These are phyloP conservation scores for Deroplatys truncata DNA, from an alignment of 2,888 invertebrate species.

Conservation along the genomic window DNA sequence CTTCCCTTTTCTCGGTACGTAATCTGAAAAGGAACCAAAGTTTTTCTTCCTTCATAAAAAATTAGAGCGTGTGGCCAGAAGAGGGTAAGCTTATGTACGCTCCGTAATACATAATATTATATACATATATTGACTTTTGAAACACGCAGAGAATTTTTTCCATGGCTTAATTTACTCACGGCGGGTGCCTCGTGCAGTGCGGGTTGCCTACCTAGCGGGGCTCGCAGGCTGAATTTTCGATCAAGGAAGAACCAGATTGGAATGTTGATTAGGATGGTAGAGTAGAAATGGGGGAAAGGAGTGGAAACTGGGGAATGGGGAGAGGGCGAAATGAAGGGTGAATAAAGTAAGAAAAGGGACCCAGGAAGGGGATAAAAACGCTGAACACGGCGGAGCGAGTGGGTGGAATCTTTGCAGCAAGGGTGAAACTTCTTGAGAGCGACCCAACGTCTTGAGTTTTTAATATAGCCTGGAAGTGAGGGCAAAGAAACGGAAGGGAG, in stretches of 20 bases:
- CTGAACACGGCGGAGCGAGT: conserved; percentile 31
- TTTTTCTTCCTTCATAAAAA: conserved; percentile 1
- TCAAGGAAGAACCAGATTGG: conserved; percentile 29
- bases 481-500: not conserved
- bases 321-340: conserved; percentile 38
- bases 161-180: conserved; percentile 27
- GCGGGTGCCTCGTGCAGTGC: not conserved
- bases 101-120: conserved; percentile 12
- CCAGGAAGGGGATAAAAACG: not conserved
- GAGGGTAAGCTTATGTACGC: not conserved
- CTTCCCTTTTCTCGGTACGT: not conserved
- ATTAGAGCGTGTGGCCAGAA: not conserved
- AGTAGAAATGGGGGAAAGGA: not conserved
- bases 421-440: conserved; percentile 15
- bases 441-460: conserved; percentile 18
- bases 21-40: conserved; percentile 10
- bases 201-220: not conserved
- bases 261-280: conserved; percentile 29
- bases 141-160: conserved; percentile 27
- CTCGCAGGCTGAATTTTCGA: conserved; percentile 27
- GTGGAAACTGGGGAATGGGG: conserved; percentile 30
- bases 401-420: conserved; percentile 32
- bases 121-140: conserved; percentile 19
- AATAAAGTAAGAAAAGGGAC: conserved; percentile 31
- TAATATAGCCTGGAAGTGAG: conserved; percentile 20